Evolutionary conservation across 1,140 invertebrate genomes (phyloP), one percentile per base, ranked within the genome.

Genomic region (Drosophila virilis): DNA sequence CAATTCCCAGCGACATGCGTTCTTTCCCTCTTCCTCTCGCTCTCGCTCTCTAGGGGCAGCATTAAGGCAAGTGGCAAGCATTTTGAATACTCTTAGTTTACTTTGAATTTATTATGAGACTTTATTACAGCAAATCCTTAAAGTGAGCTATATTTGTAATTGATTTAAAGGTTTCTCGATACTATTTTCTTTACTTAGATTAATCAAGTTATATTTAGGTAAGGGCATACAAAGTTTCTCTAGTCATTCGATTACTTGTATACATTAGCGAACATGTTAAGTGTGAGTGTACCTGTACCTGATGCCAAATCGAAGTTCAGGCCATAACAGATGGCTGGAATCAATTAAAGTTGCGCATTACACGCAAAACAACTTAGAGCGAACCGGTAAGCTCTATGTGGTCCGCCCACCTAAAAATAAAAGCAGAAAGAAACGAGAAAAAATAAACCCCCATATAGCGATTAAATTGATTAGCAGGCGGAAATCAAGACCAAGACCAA

Each of bases 391-490:
- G 74, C 28, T 58, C 52, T 33, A 59, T 32, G 33, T 54, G 33
- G 22, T 17, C 37, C 50, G 57, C 55, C 70, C 64, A 73, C 58
- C 69, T 64, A 59, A 58, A 73, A 74, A 67, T 32, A 37, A 66
- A 52, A 57, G 12, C 38, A 62, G 43, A 40, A 32, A 64, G 40
- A 40, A 15, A 57, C 22, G 28, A 62, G 37, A 60, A 76, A 40
- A 61, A 32, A 60, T 35, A 58, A 69, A 52, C 32, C 38, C 58
- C 37, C 42, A 64, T 43, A 51, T 52, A 54, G 66, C 64, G 80
- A 74, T 74, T 79, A 77, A 79, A 83, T 88, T 83, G 82, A 88
- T 86, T 86, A 83, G 76, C 84, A 78, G 78, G 83, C 83, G 83
- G 83, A 86, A 88, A 48, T 52, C 57, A 28, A 61, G 48, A 32